Conservation (phyloP, 23 tunicate genomes). For the Styela plicata region DNA sequence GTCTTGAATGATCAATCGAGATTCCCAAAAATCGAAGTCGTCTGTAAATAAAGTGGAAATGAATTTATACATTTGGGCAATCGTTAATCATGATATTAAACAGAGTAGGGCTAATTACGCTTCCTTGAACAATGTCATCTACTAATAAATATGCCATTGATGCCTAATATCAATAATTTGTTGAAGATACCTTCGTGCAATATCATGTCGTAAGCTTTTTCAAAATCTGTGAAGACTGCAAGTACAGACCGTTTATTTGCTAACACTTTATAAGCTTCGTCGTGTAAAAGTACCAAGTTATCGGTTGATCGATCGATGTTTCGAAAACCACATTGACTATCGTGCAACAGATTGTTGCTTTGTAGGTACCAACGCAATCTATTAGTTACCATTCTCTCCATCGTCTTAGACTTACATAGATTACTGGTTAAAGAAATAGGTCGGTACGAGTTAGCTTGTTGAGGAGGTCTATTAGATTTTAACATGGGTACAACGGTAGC, state of each 20-base stretch:
- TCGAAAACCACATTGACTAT: neutral
- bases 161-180: neutral
- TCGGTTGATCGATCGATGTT: neutral
- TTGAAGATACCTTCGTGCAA: neutral
- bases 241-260: neutral
- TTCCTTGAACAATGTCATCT: too few species aligned
- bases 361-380: neutral
- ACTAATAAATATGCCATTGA: too few species aligned
- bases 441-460: neutral
- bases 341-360: neutral
- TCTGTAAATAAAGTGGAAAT: too few species aligned
- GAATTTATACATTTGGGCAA: too few species aligned
- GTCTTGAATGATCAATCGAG: too few species aligned
- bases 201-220: neutral
- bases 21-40: too few species aligned
- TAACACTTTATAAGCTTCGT: neutral
- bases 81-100: too few species aligned
- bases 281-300: neutral
- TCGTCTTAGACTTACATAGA: neutral
- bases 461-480: neutral
- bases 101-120: too few species aligned
- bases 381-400: neutral
- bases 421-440: neutral
- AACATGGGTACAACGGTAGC: neutral
- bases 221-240: neutral